Base-by-base conservation (phyloP, 2,113 vertebrate genomes). In the Colossoma macropomum region DNA sequence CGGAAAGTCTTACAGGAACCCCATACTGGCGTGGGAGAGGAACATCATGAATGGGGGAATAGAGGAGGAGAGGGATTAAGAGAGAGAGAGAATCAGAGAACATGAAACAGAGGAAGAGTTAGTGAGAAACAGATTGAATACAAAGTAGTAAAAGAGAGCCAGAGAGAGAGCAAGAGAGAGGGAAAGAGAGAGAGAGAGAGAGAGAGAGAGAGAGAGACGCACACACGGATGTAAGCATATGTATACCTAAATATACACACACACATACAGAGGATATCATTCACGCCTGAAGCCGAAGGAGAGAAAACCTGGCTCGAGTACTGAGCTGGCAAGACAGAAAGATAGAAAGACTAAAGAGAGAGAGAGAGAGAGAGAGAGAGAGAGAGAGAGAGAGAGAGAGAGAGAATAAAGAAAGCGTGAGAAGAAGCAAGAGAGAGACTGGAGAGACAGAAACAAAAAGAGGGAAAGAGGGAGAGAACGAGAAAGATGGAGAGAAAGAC, bases 71-170 rank as follows among this genome's bases (percentile, higher is more conserved):
- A 62, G 79, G 72, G n/a, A 32, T 70, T 28, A 48, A 41, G 59
- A 74, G n/a, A 77, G 59, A 77, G 60, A 72, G 78, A 28, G 66
- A 66, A 25, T 15, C 21, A 71, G 68, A 60, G 56, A 63, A 52
- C 50, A 28, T 70, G 52, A 71, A 30, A 70, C 32, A 60, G 50
- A 76, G 73, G 70, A 50, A 45, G 38, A 48, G 63, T 76, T 82
- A 76, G 81, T 82, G 81, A 77, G 63, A 82, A 82, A 68, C 81
- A 82, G 72, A 82, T 82, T 82, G 80, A 59, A 63, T 41, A 12
- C 41, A 19, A 54, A 74, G 68, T 71, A 71, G 23, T 19, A 69
- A 69, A 8, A 41, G 34, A 23, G 34, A 38, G 66, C 66, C 66
- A 69, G 10, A 16, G 27, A 12, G 5, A 75, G 25, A 76, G 30